Evolutionary conservation across 2,113 vertebrate genomes (phyloP).

Genomic region (Tupaia tana): DNA sequence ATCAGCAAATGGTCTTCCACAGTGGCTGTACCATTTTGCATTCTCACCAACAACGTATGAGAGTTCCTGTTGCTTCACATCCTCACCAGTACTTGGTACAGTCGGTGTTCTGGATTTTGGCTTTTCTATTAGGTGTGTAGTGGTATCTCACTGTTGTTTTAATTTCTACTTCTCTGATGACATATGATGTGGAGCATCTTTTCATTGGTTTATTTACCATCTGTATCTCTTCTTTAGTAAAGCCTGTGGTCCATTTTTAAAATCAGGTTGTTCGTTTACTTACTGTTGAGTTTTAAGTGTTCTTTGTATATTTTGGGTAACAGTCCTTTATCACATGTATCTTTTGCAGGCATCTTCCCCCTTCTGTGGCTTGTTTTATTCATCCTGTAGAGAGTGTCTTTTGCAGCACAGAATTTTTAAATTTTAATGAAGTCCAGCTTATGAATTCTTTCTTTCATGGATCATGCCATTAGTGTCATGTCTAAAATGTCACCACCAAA

Average conservation of each 20-base stretch:
- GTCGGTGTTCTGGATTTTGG: not conserved
- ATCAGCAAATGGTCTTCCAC: no score
- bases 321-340: not conserved
- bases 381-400: not conserved
- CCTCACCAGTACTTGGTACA: not conserved
- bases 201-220: not conserved
- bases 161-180: not conserved
- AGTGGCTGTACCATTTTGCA: not conserved
- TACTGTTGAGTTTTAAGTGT: not conserved
- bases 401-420: not conserved
- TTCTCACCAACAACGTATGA: not conserved
- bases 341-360: not conserved
- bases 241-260: not conserved
- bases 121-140: not conserved
- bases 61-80: not conserved
- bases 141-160: not conserved
- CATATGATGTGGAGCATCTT: not conserved
- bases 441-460: not conserved
- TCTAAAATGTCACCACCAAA: not conserved
- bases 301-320: not conserved
- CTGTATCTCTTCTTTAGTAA: not conserved
- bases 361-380: not conserved
- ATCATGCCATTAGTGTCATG: not conserved
- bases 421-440: not conserved
- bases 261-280: not conserved